Evolutionary conservation across 2,888 invertebrate species (phyloP).

Genomic region (Stenurella melanura): DNA sequence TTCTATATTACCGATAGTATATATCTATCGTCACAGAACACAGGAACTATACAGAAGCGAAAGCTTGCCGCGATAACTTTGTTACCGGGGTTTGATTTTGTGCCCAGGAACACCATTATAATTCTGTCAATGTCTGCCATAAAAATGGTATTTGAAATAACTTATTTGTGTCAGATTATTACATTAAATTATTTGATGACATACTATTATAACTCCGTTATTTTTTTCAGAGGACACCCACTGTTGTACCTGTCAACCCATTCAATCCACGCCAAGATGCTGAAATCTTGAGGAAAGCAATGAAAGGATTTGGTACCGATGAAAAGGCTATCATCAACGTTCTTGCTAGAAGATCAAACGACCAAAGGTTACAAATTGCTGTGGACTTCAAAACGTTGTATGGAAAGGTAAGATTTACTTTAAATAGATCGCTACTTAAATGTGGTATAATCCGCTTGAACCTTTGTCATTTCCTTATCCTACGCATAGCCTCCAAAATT

Average conservation of each 20-base stretch:
- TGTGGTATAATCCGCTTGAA: too few relatives aligned
- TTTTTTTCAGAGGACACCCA: conserved; percentile 81
- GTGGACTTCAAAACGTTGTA: conserved; percentile 89
- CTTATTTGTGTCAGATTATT: not conserved
- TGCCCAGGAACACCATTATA: not conserved
- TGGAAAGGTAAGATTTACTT: conserved; percentile 80
- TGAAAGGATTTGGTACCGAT: conserved; percentile 95
- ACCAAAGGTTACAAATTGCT: conserved; percentile 89
- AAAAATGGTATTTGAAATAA: not conserved
- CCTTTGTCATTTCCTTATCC: too few relatives aligned
- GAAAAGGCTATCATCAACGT: conserved; percentile 92
- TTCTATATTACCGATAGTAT: not conserved
- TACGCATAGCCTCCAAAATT: too few relatives aligned
- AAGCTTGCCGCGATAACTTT: too few relatives aligned
- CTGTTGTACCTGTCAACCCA: conserved; percentile 83
- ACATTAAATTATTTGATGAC: not conserved
- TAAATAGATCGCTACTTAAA: too few relatives aligned
- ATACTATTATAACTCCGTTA: conserved; percentile 2
- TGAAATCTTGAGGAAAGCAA: conserved; percentile 87
- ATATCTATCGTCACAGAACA: too few relatives aligned
- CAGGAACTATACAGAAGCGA: too few relatives aligned
- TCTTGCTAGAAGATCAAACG: conserved; percentile 87
- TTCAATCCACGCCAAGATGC: conserved; percentile 89
- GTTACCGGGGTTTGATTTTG: too few relatives aligned
- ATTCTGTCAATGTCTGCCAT: not conserved